phyloP scores from a whole-genome alignment of 2,888 invertebrate species.

The Limenitis camilla region DNA sequence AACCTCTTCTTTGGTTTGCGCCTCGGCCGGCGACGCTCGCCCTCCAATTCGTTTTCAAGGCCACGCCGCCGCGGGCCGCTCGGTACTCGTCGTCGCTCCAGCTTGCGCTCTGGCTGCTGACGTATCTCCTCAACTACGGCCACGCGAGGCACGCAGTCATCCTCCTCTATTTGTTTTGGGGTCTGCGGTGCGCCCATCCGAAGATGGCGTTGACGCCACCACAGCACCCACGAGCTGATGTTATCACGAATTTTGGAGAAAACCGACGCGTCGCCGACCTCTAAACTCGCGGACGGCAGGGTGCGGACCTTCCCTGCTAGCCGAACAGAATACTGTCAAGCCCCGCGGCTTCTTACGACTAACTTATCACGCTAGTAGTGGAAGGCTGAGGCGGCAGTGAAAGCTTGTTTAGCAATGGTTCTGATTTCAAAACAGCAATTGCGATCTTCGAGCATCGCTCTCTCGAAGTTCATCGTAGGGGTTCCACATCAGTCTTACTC shows the following conservation, averaged over 20 bases:
- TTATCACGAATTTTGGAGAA: slow-evolving; percentile 66
- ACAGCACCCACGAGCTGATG: slow-evolving; percentile 69
- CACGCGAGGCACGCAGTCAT: slow-evolving; percentile 57
- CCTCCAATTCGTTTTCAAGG: slow-evolving; percentile 55
- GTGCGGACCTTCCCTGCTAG: slow-evolving; percentile 30
- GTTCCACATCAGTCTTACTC: slow-evolving; percentile 38
- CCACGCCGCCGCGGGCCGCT: slow-evolving; percentile 53
- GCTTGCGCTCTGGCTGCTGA: slow-evolving; percentile 45
- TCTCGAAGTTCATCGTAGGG: slow-evolving; percentile 10
- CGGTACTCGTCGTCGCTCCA: slow-evolving; percentile 50
- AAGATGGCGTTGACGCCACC: slow-evolving; percentile 70
- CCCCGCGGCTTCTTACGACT: slow-evolving; percentile 33
- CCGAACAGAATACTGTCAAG: slow-evolving; percentile 25
- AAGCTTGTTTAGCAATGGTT: slow-evolving; percentile 52
- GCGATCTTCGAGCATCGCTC: slow-evolving; percentile 23
- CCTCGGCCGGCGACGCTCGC: slow-evolving; percentile 54
- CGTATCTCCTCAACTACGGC: slow-evolving; percentile 48
- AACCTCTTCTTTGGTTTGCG: slow-evolving; percentile 51
- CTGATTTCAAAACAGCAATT: slow-evolving; percentile 41
- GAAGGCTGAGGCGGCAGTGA: slow-evolving; percentile 53
- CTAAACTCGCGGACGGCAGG: slow-evolving; percentile 34
- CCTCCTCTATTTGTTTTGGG: slow-evolving; percentile 59
- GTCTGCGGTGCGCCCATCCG: slow-evolving; percentile 72
- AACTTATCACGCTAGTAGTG: slow-evolving; percentile 41
- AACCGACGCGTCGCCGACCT: slow-evolving; percentile 30